Conservation (phyloP, 2,113 vertebrate genomes). For the Ellobius talpinus region DNA sequence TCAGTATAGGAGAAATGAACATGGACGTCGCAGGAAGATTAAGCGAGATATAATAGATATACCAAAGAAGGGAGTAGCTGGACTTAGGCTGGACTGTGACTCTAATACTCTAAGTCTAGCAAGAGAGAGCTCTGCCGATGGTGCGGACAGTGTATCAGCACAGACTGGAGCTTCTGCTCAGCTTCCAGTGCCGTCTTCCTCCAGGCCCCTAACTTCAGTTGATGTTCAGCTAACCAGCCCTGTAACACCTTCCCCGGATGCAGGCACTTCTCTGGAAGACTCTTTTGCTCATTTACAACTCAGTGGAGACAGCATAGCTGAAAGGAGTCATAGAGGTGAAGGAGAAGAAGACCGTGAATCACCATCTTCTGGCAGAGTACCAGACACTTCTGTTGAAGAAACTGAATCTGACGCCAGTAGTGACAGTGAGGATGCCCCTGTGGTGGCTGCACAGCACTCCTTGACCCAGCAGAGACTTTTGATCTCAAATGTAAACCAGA, state of each 20-base stretch:
- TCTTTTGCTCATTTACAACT: conserved; percentile 94
- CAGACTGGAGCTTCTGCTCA: conserved; percentile 85
- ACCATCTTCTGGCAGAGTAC: conserved; percentile 89
- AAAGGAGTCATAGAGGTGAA: conserved; percentile 92
- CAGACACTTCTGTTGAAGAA: conserved; percentile 90
- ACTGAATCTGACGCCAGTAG: conserved; percentile 92
- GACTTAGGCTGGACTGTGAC: conserved; percentile 95
- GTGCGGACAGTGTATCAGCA: conserved; percentile 89
- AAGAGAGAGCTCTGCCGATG: conserved; percentile 93
- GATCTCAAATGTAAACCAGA: conserved; percentile 84
- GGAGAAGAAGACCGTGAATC: conserved; percentile 90
- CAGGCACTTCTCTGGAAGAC: conserved; percentile 90
- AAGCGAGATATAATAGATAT: conserved; percentile 96
- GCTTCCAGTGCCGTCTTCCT: conserved; percentile 82
- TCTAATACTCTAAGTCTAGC: conserved; percentile 85
- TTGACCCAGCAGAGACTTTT: conserved; percentile 90
- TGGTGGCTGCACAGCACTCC: conserved; percentile 79
- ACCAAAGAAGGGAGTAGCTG: conserved; percentile 98
- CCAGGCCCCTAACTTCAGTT: conserved; percentile 89
- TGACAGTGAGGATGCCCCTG: conserved; percentile 88
- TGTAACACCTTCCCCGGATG: conserved; percentile 84
- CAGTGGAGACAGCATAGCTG: conserved; percentile 88
- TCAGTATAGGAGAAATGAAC: conserved; percentile 97
- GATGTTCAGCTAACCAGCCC: conserved; percentile 90
- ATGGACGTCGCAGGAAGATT: conserved; percentile 95